Evolutionary conservation across 2,113 vertebrate genomes (phyloP).

Genomic region (Cettia cetti): DNA sequence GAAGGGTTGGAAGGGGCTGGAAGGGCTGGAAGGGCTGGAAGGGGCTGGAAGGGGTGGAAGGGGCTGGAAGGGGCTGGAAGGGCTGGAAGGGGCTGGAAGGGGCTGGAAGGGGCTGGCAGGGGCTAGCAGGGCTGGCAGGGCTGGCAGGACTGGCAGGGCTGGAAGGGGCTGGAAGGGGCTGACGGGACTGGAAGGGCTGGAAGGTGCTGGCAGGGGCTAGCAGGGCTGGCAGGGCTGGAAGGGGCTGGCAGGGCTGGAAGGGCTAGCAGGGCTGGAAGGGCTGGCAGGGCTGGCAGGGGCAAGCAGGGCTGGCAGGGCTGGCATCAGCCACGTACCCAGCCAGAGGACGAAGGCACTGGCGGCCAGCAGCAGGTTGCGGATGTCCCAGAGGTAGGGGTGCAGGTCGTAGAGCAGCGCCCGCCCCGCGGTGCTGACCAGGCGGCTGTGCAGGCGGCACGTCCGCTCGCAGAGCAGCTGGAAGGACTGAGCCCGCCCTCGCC

Average conservation of each 20-base stretch:
- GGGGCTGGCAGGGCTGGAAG: background rate
- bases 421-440: constrained; percentile 74
- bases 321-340: constrained; percentile 68
- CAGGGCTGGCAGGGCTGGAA: background rate
- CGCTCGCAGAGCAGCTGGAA: constrained; percentile 75
- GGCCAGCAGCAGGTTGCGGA: constrained; percentile 81
- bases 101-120: background rate
- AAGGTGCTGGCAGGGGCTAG: background rate
- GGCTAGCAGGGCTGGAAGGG: too few relatives aligned
- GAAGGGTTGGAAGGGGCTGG: too few relatives aligned
- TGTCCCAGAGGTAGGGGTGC: constrained; percentile 86
- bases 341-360: constrained; percentile 81
- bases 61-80: too few relatives aligned
- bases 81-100: too few relatives aligned
- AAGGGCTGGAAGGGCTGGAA: too few relatives aligned
- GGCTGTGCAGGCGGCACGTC: constrained; percentile 75
- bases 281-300: background rate
- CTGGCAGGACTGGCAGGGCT: too few relatives aligned
- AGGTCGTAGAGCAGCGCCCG: constrained; percentile 82
- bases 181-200: too few relatives aligned
- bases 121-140: too few relatives aligned
- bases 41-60: too few relatives aligned
- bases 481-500: constrained; percentile 70
- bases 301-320: background rate
- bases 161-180: too few relatives aligned